Evolutionary conservation across 1,140 invertebrate species (phyloP).

Genomic region (Micrasema longulum): DNA sequence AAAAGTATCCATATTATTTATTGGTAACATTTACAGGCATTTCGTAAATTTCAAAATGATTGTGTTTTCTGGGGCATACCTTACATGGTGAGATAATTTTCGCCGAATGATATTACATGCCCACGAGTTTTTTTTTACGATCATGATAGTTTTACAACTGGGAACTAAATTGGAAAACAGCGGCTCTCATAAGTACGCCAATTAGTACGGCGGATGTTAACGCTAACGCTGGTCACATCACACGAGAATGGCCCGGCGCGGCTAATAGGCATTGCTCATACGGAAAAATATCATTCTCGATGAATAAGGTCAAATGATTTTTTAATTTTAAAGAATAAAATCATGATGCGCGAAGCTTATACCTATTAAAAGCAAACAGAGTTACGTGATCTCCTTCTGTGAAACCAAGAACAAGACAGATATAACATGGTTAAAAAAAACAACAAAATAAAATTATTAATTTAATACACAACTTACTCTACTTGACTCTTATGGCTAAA

Average conservation of each 20-base stretch:
- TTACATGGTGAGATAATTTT: not conserved
- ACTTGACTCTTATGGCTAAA: no score
- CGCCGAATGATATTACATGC: not conserved
- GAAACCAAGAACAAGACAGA: no score
- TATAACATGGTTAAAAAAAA: no score
- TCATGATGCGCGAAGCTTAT: no score
- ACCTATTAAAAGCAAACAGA: no score
- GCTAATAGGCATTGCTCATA: no score
- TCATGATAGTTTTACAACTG: slow-evolving; percentile 8
- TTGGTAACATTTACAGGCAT: not conserved
- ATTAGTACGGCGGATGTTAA: slow-evolving; percentile 14
- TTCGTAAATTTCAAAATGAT: not conserved
- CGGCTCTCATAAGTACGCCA: slow-evolving; percentile 14
- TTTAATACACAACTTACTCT: no score
- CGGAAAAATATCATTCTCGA: no score
- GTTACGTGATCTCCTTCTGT: no score
- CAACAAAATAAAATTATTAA: no score
- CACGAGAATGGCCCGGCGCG: not conserved
- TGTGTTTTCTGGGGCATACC: not conserved
- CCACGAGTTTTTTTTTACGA: not conserved
- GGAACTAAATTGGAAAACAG: slow-evolving; percentile 27
- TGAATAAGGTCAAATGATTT: no score
- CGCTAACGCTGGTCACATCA: slow-evolving; percentile 4
- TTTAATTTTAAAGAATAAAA: no score
- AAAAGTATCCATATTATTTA: not conserved